These are phyloP conservation scores for Epinephelus awoara DNA, from an alignment of 2,797 vertebrate species.

Conservation along the genomic window DNA sequence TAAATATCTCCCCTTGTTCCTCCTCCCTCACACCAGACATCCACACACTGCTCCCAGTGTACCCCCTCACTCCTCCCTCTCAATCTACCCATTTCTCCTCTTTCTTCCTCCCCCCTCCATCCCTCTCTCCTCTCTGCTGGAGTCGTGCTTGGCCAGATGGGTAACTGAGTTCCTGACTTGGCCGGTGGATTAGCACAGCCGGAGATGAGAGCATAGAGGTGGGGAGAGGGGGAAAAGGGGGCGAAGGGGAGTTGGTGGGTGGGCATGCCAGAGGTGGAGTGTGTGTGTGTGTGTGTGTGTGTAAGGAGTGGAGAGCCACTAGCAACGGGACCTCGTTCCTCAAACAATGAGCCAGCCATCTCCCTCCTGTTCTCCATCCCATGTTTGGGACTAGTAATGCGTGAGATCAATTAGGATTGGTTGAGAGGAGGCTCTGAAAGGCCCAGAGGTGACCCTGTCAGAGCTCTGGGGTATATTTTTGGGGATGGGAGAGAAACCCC, in stretches of 20 bases:
- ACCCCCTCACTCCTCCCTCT: conserved; percentile 30
- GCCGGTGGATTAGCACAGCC: conserved; percentile 82
- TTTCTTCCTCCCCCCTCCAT: conserved; percentile 54
- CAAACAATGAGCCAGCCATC: conserved; percentile 80
- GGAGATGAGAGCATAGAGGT: conserved; percentile 74
- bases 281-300: conserved; percentile 36
- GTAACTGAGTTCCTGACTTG: conserved; percentile 83
- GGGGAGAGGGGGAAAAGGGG: conserved; percentile 57
- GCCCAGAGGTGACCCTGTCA: conserved; percentile 88
- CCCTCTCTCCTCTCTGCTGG: conserved; percentile 75
- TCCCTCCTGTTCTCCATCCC: conserved; percentile 79
- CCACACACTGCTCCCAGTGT: conserved; percentile 12
- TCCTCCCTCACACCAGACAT: conserved; percentile 26
- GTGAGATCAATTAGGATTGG: conserved; percentile 92
- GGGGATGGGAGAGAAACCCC: conserved; percentile 59
- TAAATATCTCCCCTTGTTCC: conserved; percentile 17
- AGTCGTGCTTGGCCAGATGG: conserved; percentile 82
- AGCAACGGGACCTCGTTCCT: conserved; percentile 69
- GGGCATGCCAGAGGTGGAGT: conserved; percentile 73
- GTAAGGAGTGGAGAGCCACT: conserved; percentile 65
- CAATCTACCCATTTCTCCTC: conserved; percentile 42
- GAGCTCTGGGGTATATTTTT: conserved; percentile 78
- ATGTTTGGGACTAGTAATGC: conserved; percentile 92
- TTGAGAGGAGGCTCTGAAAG: conserved; percentile 91
- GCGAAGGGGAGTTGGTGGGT: conserved; percentile 62